Conservation (phyloP, 2,797 vertebrate genomes). For the Pristis pectinata region DNA sequence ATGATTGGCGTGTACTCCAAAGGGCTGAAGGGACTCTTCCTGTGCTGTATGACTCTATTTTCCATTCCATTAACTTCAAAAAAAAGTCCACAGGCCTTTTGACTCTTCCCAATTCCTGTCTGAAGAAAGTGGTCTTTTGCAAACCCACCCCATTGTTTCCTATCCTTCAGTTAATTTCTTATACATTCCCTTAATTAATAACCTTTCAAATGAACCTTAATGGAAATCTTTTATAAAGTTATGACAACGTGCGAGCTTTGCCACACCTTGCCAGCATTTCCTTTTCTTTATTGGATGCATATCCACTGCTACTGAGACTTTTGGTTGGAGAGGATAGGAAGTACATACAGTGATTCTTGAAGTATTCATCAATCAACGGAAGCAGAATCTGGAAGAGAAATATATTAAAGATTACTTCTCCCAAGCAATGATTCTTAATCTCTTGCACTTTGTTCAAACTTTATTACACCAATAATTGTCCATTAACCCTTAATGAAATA, state of each 20-base stretch:
- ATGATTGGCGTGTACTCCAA: too few relatives aligned
- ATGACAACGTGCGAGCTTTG: background rate
- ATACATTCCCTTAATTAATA: background rate
- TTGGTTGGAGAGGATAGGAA: constrained; percentile 92
- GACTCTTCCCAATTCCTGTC: background rate
- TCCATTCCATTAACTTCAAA: background rate
- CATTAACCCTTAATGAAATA: background rate
- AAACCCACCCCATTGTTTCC: background rate
- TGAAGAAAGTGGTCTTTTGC: background rate
- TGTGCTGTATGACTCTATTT: background rate
- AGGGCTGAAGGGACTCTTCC: too few relatives aligned
- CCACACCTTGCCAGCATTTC: constrained; percentile 95
- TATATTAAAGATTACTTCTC: too few relatives aligned
- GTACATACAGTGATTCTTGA: constrained; percentile 94
- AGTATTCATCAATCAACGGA: constrained; percentile 95
- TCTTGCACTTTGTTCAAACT: background rate
- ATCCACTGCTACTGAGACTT: constrained; percentile 89
- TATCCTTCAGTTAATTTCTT: background rate
- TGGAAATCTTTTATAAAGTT: background rate
- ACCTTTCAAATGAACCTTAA: background rate
- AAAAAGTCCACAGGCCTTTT: background rate
- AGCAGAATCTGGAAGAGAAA: constrained; percentile 76
- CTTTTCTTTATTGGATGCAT: constrained; percentile 96
- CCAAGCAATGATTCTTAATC: background rate
- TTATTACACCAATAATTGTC: background rate